These are phyloP conservation scores for Delichon dasypus DNA, from an alignment of 2,797 vertebrate genomes.

Conservation along the genomic window DNA sequence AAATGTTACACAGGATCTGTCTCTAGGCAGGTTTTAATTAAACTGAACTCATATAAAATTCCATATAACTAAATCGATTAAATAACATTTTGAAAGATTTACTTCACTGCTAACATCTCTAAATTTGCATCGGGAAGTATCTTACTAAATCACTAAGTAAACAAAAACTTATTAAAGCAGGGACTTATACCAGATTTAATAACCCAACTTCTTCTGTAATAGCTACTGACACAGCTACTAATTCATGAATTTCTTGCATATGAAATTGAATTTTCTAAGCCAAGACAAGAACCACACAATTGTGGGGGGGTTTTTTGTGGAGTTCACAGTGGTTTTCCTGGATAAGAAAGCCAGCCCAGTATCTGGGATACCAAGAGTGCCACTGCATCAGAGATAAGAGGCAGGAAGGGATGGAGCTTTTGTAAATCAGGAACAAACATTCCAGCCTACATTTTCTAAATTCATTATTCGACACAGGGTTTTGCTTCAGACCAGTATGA, in stretches of 20 bases:
- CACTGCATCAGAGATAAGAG: not conserved
- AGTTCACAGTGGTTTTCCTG: not conserved
- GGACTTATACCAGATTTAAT: not conserved
- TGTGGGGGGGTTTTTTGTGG: not conserved
- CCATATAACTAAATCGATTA: not conserved
- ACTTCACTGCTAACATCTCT: not conserved
- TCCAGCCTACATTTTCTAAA: not conserved
- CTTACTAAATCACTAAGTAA: constrained; percentile 25
- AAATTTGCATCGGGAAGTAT: constrained; percentile 5
- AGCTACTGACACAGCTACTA: constrained; percentile 4
- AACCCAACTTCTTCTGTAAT: not conserved
- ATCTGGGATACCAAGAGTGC: not conserved
- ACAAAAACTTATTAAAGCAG: constrained; percentile 26
- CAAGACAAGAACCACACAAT: not conserved
- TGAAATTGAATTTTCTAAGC: constrained; percentile 5
- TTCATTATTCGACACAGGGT: not conserved
- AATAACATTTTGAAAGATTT: constrained; percentile 37
- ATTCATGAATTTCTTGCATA: not conserved
- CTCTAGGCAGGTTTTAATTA: constrained; percentile 4
- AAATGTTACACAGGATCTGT: not conserved
- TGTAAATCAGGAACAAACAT: not conserved
- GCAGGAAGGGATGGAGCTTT: not conserved
- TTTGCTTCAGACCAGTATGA: not conserved
- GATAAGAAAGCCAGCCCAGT: not conserved
- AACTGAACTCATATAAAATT: not conserved